Evolutionary conservation across 37 sponge, comb jelly and placozoan genomes (phyloP), one percentile per base, ranked within the genome.

Genomic region (Amphimedon queenslandica): DNA sequence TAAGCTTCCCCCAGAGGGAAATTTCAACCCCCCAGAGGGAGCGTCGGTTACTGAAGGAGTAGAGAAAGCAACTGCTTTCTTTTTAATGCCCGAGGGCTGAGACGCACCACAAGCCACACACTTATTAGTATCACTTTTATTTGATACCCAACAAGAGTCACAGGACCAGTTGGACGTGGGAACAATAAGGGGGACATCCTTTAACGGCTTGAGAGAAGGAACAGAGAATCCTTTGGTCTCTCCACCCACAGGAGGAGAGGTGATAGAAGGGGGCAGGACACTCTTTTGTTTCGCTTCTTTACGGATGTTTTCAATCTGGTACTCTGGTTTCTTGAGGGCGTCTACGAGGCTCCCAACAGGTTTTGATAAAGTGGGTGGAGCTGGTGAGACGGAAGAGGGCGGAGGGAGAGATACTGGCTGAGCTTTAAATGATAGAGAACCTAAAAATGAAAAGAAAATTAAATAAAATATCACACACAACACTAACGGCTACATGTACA

Each of bases 81-180:
- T 47, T 8, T 8, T 18, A 47, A 8, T 47, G 13, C 53, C 13
- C 13, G 8, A 8, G 8, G 82, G 70, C 57, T 30, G 80, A 2
- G 36, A 16, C 16, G 75, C 70, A 20, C 66, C 57, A 67, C 91
- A 90, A 33, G 82, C 82, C 20, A 81, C 70, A 72, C 91, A 90
- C 57, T 55, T 58, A 39, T 0, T n/a, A n/a, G 33, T 60, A 16
- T 25, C 53, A 1, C 66, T 21, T 43, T 60, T 68, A 64, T 85
- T 85, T 38, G 30, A 60, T 25, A 90, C 58, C 67, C 85, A 51
- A 71, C 92, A 91, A 2, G 58, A 69, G 60, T 66, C 76, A 73
- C 86, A 85, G 0, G 53, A 47, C 53, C 53, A 47, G 13, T 47
- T 47, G 13, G 13, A 47, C 13, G 53, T 47, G 13, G 8, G 13